These are phyloP conservation scores for Aphidius ervi DNA, from an alignment of 1,140 invertebrate species.

Conservation along the genomic window DNA sequence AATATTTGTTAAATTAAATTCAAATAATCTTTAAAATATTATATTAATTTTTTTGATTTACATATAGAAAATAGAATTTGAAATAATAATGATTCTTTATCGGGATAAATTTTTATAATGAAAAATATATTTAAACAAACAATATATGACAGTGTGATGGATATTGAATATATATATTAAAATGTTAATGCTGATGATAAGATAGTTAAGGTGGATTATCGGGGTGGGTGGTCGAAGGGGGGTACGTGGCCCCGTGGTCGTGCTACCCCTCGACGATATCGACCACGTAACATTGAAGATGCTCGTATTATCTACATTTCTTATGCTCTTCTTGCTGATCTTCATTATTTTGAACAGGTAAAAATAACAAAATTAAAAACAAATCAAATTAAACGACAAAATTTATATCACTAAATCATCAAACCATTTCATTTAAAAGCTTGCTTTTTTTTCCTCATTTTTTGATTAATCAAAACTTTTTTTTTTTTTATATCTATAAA, in stretches of 20 bases:
- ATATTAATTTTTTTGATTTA: too few relatives aligned
- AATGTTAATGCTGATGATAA: constrained; percentile 28
- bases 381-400: not conserved
- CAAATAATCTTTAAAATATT: too few relatives aligned
- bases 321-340: constrained; percentile 57
- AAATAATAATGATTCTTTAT: too few relatives aligned
- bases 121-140: too few relatives aligned
- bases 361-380: constrained; percentile 25
- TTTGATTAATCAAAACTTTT: not conserved
- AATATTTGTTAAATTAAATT: too few relatives aligned
- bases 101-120: too few relatives aligned
- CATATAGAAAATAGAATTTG: too few relatives aligned
- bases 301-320: constrained; percentile 63
- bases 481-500: too few relatives aligned
- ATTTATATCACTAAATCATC: not conserved
- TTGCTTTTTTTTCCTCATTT: not conserved
- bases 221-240: constrained; percentile 33
- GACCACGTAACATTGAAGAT: constrained; percentile 54
- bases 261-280: constrained; percentile 37
- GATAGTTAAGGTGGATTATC: constrained; percentile 46
- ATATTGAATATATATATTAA: not conserved
- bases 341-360: constrained; percentile 63
- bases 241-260: constrained; percentile 50
- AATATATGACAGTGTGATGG: too few relatives aligned
- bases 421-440: too few relatives aligned